phyloP scores from a whole-genome alignment of 2,113 vertebrate genomes.

The Proteles cristata region DNA sequence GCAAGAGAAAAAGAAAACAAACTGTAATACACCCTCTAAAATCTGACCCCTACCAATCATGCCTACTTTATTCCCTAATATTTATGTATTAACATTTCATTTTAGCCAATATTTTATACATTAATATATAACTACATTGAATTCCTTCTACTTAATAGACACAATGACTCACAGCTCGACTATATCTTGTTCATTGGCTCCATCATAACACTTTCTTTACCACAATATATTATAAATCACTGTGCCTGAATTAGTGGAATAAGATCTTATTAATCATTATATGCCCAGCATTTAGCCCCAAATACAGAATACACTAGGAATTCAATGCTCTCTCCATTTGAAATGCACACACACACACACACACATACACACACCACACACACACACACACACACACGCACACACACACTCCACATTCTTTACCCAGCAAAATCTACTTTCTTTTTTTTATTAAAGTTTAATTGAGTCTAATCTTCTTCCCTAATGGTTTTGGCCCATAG shows the following conservation, averaged over 20 bases:
- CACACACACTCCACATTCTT: neutral
- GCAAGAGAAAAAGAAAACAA: neutral
- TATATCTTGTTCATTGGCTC: neutral
- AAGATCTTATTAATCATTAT: neutral
- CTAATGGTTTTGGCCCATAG: neutral
- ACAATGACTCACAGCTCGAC: neutral
- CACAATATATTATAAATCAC: neutral
- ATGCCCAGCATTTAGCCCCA: neutral
- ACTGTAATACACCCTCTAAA: neutral
- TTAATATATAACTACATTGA: neutral
- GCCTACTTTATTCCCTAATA: neutral
- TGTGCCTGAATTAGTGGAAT: neutral
- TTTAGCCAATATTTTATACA: neutral
- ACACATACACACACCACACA: neutral
- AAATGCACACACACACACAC: neutral
- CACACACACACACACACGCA: neutral
- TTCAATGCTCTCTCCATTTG: neutral
- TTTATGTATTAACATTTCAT: neutral
- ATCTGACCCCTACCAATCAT: neutral
- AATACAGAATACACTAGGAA: neutral
- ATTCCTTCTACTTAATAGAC: neutral
- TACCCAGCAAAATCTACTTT: neutral
- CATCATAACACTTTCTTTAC: neutral
- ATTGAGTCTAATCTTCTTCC: neutral
- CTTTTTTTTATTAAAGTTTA: neutral